These are phyloP conservation scores for Ptychoptera albimana DNA, from an alignment of 2,888 invertebrate species.

Conservation along the genomic window DNA sequence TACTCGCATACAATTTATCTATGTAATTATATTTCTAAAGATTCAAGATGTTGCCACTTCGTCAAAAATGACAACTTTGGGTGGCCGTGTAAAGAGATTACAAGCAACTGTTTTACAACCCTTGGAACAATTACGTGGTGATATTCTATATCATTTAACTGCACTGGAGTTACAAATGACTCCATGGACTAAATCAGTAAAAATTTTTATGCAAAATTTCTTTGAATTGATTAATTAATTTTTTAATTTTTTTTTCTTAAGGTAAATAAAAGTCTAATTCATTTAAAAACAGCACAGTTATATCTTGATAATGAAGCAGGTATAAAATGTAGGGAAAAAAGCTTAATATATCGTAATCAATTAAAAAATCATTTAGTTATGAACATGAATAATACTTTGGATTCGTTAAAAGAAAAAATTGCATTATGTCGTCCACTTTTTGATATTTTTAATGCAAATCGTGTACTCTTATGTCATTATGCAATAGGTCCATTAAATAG, in stretches of 20 bases:
- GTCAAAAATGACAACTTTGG: conserved; percentile 54
- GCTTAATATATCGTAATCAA: conserved; percentile 28
- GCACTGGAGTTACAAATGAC: conserved; percentile 55
- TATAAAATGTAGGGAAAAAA: conserved; percentile 51
- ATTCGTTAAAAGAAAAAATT: conserved; percentile 43
- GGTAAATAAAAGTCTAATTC: conserved; percentile 53
- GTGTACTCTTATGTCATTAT: conserved; percentile 33
- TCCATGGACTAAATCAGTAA: conserved; percentile 48
- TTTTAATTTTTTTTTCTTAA: not conserved
- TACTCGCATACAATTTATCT: not conserved
- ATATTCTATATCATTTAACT: conserved; percentile 59
- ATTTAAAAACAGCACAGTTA: conserved; percentile 60
- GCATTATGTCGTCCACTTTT: conserved; percentile 58
- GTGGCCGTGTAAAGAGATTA: conserved; percentile 45
- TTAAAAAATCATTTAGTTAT: conserved; percentile 48
- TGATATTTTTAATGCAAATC: conserved; percentile 47
- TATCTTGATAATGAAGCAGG: conserved; percentile 57
- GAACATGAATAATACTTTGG: conserved; percentile 47
- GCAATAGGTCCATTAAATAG: conserved; percentile 37
- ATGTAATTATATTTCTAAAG: conserved; percentile 13
- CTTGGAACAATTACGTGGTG: conserved; percentile 50
- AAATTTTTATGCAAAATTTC: not conserved
- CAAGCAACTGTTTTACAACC: conserved; percentile 48
- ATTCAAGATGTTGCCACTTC: conserved; percentile 53
- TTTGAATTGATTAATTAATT: not conserved